Evolutionary conservation across 2,888 invertebrate genomes (phyloP), one percentile per base, ranked within the genome.

Genomic region (Machimus atricapillus): DNA sequence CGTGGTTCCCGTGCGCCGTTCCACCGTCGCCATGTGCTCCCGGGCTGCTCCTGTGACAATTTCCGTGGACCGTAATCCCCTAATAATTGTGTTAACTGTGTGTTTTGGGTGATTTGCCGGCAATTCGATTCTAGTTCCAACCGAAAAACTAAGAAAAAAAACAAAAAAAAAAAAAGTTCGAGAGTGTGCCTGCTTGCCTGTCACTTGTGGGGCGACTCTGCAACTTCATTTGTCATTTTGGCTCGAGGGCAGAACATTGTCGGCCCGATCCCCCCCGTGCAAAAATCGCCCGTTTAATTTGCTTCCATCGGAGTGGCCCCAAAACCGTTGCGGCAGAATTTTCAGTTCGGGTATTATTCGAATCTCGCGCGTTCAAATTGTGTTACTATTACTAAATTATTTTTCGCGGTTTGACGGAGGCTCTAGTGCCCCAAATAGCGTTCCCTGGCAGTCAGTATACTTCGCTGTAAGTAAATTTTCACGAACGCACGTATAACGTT

Each of bases 401-500:
- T 19, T 40, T 40, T 82, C 12, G 8, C 27, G 19, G 12, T 31
- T 37, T 40, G 34, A 14, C 23, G 73, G 34, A 86, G 86, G 79
- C 86, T 73, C 81, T n/a, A n/a, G 82, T 58, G 88, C 87, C 88
- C 87, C 87, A 87, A 86, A 87, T 82, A 43, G 46, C 37, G 74
- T 74, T 85, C 74, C 74, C 74, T 74, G 74, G 74, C 23, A 46
- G 43, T 16, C 43, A 46, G 46, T 85, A 85, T 85, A 74, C 85
- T 85, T 85, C 19, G 85, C 85, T 74, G 85, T 85, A 74, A 85
- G 85, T 85, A 76, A 83, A 85, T 87, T 88, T 79, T 40, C 83
- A 87, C 46, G 79, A 85, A 87, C 88, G 88, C 86, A 87, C 87
- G 88, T 86, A 46, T 76, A 86, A 87, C 34, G 88, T 88, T 88